Evolutionary conservation across 2,888 invertebrate genomes (phyloP).

Genomic region (Girardia tigrina): DNA sequence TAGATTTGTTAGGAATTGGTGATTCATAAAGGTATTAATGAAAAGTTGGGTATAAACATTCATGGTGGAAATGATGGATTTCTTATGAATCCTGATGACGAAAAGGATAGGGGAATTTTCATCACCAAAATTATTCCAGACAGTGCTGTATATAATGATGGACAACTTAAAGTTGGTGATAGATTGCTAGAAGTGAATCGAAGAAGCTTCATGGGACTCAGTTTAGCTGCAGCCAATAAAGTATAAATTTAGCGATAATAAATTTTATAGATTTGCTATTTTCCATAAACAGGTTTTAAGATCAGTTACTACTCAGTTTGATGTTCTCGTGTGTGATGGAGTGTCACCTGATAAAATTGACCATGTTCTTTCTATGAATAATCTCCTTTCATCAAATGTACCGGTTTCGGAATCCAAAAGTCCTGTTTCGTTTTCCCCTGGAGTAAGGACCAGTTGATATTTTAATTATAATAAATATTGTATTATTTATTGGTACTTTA

Average conservation of each 20-base stretch:
- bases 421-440: neutral
- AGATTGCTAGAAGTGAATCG: conserved; percentile 70
- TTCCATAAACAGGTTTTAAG: neutral
- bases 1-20: conserved; percentile 67
- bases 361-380: neutral
- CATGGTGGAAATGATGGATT: conserved; percentile 53
- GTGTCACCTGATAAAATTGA: neutral
- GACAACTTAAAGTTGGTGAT: conserved; percentile 80
- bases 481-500: too few relatives aligned
- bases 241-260: conserved; percentile 26
- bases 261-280: neutral
- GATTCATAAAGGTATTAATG: conserved; percentile 70
- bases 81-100: conserved; percentile 52
- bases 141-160: conserved; percentile 78
- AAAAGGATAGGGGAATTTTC: conserved; percentile 55
- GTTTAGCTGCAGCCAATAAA: neutral
- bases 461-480: too few relatives aligned
- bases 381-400: neutral
- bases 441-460: neutral
- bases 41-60: conserved; percentile 54
- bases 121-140: conserved; percentile 69
- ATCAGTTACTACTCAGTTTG: neutral
- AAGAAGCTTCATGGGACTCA: conserved; percentile 27
- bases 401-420: neutral
- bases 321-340: conserved; percentile 12